Base-by-base conservation (phyloP, 2,113 vertebrate genomes). In the Serilophus lunatus region DNA sequence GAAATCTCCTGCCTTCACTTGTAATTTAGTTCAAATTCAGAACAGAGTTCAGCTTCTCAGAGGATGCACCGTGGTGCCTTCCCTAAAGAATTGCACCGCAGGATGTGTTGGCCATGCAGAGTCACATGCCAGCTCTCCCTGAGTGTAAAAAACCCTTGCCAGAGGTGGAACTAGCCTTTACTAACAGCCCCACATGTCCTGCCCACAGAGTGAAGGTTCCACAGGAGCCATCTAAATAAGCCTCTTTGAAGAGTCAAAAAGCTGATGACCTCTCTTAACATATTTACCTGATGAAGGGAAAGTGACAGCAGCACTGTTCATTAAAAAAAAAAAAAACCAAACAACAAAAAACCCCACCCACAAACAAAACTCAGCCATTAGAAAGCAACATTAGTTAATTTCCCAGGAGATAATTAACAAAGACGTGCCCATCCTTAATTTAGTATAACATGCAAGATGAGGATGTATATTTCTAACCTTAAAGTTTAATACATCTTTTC, bases 111-210 rank as follows among this genome's bases (percentile, higher is more conserved):
- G 18, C 35, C 10, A 24, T 0, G 0, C 47, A 68, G 9, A 59
- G 25, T 8, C 10, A 22, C 0, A 0, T 44, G 22, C 18, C 87
- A 80, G 42, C 33, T 65, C 44, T 14, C 22, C 13, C 3, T 15
- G 29, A 20, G 12, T 13, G 19, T 44, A n/a, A 83, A 59, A 79
- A 44, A 60, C 13, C 16, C 40, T 80, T 65, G 35, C 51, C 69
- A 75, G 25, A 49, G 11, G 18, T 71, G 40, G 50, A 35, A 78
- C 35, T 65, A 23, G 24, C n/a, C 45, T 54, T 44, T 49, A 56
- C 19, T 72, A 77, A 64, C 16, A 78, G 10, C 18, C 49, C 31
- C 13, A 56, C n/a, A 3, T 6, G 51, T 6, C 7, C 40, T 19
- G 10, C 24, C 69, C n/a, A 64, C 3, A 60, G 29, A 51, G 3